These are phyloP conservation scores for Orthonyx spaldingii DNA, from an alignment of 2,113 vertebrate species.

Conservation along the genomic window DNA sequence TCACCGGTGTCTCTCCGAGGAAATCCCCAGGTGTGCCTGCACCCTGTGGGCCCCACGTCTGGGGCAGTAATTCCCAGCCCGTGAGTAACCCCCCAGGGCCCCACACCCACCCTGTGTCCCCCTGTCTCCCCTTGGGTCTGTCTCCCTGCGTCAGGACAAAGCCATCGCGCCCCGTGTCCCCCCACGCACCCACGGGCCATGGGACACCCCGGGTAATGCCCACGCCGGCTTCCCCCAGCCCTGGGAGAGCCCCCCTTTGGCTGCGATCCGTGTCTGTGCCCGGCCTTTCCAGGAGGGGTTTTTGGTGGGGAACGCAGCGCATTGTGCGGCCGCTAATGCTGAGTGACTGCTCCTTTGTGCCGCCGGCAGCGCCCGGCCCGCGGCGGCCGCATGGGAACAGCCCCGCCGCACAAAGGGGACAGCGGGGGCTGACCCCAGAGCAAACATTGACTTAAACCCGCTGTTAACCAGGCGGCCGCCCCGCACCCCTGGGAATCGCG, in stretches of 20 bases:
- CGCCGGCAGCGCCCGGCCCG: not conserved
- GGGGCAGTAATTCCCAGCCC: not conserved
- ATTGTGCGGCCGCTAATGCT: constrained; percentile 18
- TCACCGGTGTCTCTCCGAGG: accelerated
- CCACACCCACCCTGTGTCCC: too few relatives aligned
- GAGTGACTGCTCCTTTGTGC: constrained; percentile 58
- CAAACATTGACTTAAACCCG: constrained; percentile 7
- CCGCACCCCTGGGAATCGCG: not conserved
- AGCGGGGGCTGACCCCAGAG: not conserved
- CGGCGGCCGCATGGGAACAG: constrained; percentile 31
- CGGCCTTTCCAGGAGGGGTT: not conserved
- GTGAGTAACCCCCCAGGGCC: accelerated
- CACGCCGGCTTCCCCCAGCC: not conserved
- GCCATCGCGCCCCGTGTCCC: accelerated
- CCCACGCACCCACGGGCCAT: accelerated
- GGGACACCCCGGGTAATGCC: not conserved
- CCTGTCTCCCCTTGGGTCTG: accelerated
- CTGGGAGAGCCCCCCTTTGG: not conserved
- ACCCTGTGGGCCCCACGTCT: accelerated
- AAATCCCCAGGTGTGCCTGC: not conserved
- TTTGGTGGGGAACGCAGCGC: not conserved
- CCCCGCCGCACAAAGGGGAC: not conserved
- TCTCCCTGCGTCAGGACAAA: not conserved
- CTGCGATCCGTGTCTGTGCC: not conserved
- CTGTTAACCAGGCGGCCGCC: constrained; percentile 34